Percentiles rank a stretch among this genome's conserved stretches.
phyloP scores from a whole-genome alignment of 2,113 vertebrate species.

The Helogale parvula region DNA sequence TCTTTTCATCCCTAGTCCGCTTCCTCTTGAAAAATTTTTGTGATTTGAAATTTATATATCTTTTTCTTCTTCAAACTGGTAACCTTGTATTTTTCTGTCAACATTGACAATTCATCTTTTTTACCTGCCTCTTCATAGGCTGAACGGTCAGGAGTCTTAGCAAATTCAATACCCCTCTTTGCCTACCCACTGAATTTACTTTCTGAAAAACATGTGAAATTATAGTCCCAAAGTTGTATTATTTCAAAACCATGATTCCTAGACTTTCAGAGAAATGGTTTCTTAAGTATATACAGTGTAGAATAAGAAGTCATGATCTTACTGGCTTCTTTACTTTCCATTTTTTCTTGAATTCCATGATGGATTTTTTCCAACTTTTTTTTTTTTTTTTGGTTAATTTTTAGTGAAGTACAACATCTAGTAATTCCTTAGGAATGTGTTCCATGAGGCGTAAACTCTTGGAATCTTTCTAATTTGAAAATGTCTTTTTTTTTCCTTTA shows the following conservation, averaged over 20 bases:
- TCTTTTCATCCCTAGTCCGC: not conserved
- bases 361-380: not conserved
- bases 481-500: not conserved
- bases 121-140: not conserved
- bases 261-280: not conserved
- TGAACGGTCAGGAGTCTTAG: not conserved
- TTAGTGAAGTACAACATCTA: not conserved
- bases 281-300: not conserved
- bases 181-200: not conserved
- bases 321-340: not conserved
- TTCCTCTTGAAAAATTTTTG: not conserved
- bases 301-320: not conserved
- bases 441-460: not conserved
- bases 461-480: conserved; percentile 8
- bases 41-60: not conserved
- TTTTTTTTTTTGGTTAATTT: not conserved
- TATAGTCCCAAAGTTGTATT: not conserved
- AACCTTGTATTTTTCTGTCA: not conserved
- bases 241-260: not conserved
- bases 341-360: not conserved
- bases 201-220: not conserved
- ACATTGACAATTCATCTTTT: not conserved
- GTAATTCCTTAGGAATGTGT: not conserved
- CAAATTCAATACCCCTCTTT: not conserved
- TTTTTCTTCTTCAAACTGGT: not conserved